These are phyloP conservation scores for Gorsachius goisagi DNA, from an alignment of 2,113 vertebrate species.

Conservation along the genomic window DNA sequence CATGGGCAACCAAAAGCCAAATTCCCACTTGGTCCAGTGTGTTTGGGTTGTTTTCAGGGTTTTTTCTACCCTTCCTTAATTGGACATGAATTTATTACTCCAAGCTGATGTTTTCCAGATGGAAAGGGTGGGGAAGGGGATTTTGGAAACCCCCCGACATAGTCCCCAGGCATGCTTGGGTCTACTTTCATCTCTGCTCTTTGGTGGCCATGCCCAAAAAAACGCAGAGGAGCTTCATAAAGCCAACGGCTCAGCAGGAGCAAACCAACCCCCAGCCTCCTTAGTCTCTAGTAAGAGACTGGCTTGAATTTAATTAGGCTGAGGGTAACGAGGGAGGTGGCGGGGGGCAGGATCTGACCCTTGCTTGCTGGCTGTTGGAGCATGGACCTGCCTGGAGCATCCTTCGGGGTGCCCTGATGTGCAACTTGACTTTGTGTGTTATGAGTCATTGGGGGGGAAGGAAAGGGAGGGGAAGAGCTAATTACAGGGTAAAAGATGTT, in stretches of 20 bases:
- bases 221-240: neutral
- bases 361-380: neutral
- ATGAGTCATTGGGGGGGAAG: neutral
- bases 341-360: neutral
- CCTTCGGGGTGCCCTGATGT: accelerated
- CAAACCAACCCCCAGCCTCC: neutral
- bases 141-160: neutral
- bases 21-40: neutral
- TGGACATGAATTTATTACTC: neutral
- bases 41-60: neutral
- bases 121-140: neutral
- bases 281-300: neutral
- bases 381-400: neutral
- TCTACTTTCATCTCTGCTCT: neutral
- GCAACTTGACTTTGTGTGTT: neutral
- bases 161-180: accelerated
- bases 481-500: neutral
- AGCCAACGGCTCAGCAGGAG: neutral
- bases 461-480: neutral
- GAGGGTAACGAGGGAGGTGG: neutral
- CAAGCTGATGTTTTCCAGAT: neutral
- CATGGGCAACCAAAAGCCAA: neutral
- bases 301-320: neutral
- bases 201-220: neutral
- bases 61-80: neutral